phyloP scores from a whole-genome alignment of 2,888 invertebrate genomes.

The Calliphora vomitoria region DNA sequence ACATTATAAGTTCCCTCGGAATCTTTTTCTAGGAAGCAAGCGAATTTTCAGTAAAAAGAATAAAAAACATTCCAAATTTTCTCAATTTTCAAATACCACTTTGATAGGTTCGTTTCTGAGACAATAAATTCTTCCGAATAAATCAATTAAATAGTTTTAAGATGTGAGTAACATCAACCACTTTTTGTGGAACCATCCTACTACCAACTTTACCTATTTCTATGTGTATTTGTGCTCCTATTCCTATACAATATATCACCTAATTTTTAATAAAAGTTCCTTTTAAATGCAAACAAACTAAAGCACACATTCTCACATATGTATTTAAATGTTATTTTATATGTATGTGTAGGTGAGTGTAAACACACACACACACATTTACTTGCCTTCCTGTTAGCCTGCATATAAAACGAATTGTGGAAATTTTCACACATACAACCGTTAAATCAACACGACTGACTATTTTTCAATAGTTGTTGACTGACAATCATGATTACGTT shows the following conservation, averaged over 20 bases:
- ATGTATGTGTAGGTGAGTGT: neutral
- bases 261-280: slow-evolving; percentile 66
- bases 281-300: slow-evolving; percentile 51
- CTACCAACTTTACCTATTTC: neutral
- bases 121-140: too few species aligned
- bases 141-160: too few species aligned
- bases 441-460: slow-evolving; percentile 68
- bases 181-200: too few species aligned
- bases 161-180: too few species aligned
- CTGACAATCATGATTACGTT: slow-evolving; percentile 64
- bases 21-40: too few species aligned
- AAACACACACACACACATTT: neutral
- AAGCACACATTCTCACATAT: slow-evolving; percentile 6
- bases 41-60: too few species aligned
- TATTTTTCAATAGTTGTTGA: slow-evolving; percentile 37
- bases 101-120: too few species aligned
- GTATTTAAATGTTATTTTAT: neutral
- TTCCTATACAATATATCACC: slow-evolving; percentile 56
- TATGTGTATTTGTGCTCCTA: neutral
- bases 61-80: too few species aligned
- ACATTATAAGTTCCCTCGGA: too few species aligned
- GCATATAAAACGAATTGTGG: slow-evolving; percentile 20
- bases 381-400: neutral
- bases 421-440: slow-evolving; percentile 68
- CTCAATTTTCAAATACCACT: too few species aligned